A percentile compares a stretch with the other conserved stretches of the same genome.
phyloP scores from a whole-genome alignment of 2,113 vertebrate species.

The Ochotona curzoniae region DNA sequence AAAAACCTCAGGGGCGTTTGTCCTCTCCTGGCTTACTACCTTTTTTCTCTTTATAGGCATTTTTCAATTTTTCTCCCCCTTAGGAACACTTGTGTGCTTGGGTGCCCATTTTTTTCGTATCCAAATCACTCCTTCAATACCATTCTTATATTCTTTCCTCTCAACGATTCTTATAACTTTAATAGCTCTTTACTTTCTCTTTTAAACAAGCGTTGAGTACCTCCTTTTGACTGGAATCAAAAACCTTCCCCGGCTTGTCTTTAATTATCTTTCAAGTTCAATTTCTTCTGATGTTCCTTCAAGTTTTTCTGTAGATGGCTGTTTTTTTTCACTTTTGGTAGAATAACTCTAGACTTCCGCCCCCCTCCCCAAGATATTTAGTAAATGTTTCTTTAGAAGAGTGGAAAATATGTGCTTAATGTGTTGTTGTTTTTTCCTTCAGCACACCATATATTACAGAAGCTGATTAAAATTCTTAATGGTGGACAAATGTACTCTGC shows the following conservation, averaged over 20 bases:
- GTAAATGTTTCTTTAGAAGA: slow-evolving; percentile 33
- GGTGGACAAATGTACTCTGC: background rate
- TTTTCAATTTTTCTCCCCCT: slow-evolving; percentile 58
- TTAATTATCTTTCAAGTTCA: slow-evolving; percentile 53
- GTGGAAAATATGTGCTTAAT: slow-evolving; percentile 7
- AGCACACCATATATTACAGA: slow-evolving; percentile 26
- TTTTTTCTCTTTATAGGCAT: slow-evolving; percentile 47
- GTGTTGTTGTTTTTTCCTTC: background rate
- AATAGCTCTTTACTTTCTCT: slow-evolving; percentile 53
- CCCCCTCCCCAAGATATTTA: slow-evolving; percentile 16
- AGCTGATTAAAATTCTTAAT: slow-evolving; percentile 41
- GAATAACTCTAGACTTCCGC: slow-evolving; percentile 30
- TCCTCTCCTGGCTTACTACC: slow-evolving; percentile 15
- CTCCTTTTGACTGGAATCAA: slow-evolving; percentile 33
- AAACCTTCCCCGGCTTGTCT: slow-evolving; percentile 49
- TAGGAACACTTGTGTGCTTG: slow-evolving; percentile 46
- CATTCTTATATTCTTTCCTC: slow-evolving; percentile 38
- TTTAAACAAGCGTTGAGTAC: slow-evolving; percentile 50
- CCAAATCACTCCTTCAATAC: background rate
- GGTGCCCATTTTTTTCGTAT: slow-evolving; percentile 31
- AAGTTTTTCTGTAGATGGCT: slow-evolving; percentile 33
- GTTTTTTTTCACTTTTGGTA: slow-evolving; percentile 46
- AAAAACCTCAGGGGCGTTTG: slow-evolving; percentile 36
- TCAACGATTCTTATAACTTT: slow-evolving; percentile 56
- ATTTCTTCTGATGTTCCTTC: slow-evolving; percentile 52